A percentile compares a stretch with the other conserved stretches of the same genome.
phyloP scores from a whole-genome alignment of 2,888 invertebrate species.

The Lycocerus yunnanus region DNA sequence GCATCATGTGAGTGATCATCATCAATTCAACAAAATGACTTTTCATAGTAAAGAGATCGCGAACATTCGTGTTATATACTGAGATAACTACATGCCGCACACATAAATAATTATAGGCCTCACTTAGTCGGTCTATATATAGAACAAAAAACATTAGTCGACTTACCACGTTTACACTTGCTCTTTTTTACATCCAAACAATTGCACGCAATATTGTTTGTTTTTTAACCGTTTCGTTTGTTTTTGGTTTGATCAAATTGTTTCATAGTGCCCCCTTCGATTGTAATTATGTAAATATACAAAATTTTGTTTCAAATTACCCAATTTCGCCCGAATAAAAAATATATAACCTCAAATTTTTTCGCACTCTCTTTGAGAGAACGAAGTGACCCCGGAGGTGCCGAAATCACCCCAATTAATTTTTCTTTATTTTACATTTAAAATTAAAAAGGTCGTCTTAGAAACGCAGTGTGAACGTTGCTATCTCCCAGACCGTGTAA shows the following conservation, averaged over 20 bases:
- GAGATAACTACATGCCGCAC: conserved; percentile 32
- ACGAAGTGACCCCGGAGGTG: neutral
- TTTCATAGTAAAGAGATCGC: conserved; percentile 15
- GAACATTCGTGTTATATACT: conserved; percentile 30
- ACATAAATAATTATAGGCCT: conserved; percentile 40
- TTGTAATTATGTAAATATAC: neutral
- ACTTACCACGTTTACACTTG: conserved; percentile 28
- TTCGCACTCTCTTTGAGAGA: rapidly evolving
- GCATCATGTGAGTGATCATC: neutral
- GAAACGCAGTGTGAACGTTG: conserved; percentile 32
- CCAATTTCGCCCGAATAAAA: neutral
- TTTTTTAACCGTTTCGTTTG: neutral
- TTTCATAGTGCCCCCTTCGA: neutral
- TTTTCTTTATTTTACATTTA: neutral
- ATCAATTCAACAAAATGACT: neutral
- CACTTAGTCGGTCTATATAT: conserved; percentile 39
- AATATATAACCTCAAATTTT: neutral
- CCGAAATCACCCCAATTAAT: neutral
- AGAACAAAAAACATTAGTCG: conserved; percentile 37
- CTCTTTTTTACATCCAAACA: neutral
- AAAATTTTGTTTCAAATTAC: neutral
- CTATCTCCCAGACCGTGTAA: conserved; percentile 42
- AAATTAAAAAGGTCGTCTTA: conserved; percentile 12
- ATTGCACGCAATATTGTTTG: neutral
- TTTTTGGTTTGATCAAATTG: neutral